These are phyloP conservation scores for Thripadectes ignobilis DNA, from an alignment of 2,797 vertebrate species.

Conservation along the genomic window DNA sequence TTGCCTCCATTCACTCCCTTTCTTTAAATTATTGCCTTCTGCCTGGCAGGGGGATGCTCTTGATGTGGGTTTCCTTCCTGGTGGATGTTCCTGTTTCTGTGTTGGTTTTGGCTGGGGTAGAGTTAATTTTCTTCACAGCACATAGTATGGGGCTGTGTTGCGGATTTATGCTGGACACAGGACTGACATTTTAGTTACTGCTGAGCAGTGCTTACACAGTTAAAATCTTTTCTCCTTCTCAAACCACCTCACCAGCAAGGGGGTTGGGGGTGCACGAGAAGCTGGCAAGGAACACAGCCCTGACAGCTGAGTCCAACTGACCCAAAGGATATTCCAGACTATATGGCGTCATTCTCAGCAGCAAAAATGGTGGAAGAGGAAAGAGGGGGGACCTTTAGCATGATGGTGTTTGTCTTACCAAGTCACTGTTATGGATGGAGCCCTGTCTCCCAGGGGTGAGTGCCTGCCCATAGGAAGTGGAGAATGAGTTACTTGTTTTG, in stretches of 20 bases:
- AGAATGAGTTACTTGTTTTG: background rate
- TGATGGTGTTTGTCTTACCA: no score
- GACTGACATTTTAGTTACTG: background rate
- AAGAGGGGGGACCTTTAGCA: accelerated
- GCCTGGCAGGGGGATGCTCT: background rate
- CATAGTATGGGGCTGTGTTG: background rate
- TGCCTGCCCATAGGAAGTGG: background rate
- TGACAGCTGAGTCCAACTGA: background rate
- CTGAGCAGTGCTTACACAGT: background rate
- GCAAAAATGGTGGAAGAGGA: background rate
- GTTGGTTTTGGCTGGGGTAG: background rate
- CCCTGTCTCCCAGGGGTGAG: background rate
- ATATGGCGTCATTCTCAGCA: background rate
- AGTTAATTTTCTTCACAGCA: background rate
- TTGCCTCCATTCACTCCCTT: no score
- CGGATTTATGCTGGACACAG: background rate
- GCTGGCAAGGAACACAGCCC: background rate
- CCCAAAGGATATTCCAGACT: background rate
- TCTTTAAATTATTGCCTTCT: background rate
- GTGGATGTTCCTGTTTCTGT: background rate
- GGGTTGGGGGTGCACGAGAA: background rate
- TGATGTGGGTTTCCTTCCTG: background rate
- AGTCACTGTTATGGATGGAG: background rate
- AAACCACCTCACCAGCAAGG: background rate
- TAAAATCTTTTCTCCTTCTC: background rate